Conservation (phyloP, 2,888 invertebrate genomes). For the Andrena camellia region DNA sequence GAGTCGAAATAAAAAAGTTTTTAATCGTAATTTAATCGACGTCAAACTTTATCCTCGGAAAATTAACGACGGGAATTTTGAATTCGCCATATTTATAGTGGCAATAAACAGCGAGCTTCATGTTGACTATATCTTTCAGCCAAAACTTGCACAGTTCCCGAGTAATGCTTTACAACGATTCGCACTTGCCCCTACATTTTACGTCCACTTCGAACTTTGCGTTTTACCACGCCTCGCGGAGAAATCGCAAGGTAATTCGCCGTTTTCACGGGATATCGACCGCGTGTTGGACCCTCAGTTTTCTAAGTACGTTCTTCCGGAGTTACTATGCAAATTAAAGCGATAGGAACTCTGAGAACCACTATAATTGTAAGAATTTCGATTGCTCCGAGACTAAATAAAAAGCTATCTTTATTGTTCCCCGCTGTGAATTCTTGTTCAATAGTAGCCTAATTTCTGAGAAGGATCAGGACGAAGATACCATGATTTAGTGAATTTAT, state of each 20-base stretch:
- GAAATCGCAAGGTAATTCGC: slow-evolving; percentile 28
- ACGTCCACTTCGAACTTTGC: slow-evolving; percentile 37
- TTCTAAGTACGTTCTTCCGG: not conserved
- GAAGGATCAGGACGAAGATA: not conserved
- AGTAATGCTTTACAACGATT: slow-evolving; percentile 51
- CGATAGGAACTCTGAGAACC: not conserved
- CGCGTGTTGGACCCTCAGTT: not conserved
- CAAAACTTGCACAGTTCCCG: slow-evolving; percentile 39
- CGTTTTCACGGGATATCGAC: slow-evolving; percentile 26
- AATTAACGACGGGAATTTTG: slow-evolving; percentile 36
- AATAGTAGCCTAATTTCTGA: not conserved
- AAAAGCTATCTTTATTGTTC: slow-evolving; percentile 4
- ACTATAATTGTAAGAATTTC: not conserved
- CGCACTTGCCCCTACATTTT: slow-evolving; percentile 43
- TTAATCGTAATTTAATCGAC: too few relatives aligned
- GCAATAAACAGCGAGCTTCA: slow-evolving; percentile 42
- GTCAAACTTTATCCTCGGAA: not conserved
- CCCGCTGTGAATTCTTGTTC: not conserved
- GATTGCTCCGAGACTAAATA: not conserved
- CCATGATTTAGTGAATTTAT: not conserved
- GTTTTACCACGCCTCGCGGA: slow-evolving; percentile 2
- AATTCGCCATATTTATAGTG: slow-evolving; percentile 23
- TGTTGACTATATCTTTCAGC: slow-evolving; percentile 34
- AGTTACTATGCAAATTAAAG: slow-evolving; percentile 28
- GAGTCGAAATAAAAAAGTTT: too few relatives aligned